A percentile compares a stretch with the other conserved stretches of the same genome.
Evolutionary conservation across 2,113 vertebrate species (phyloP).

Genomic region (Nesoenas mayeri): DNA sequence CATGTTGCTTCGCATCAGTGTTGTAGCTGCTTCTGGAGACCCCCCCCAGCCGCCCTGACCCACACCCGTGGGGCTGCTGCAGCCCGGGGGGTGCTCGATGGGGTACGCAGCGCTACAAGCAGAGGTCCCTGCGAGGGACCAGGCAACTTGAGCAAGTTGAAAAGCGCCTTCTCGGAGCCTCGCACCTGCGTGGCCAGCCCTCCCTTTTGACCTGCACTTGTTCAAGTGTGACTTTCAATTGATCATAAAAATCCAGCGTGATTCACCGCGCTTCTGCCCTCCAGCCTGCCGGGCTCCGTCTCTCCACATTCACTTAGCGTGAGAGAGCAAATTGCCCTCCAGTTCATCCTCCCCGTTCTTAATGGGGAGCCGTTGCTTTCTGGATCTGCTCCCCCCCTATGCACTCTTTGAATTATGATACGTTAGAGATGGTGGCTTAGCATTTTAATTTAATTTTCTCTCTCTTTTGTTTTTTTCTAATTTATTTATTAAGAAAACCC

Average conservation of each 20-base stretch:
- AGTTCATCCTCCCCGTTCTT: conserved; percentile 11
- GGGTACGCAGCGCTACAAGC: background rate
- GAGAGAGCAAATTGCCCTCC: conserved; percentile 44
- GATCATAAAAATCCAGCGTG: conserved; percentile 33
- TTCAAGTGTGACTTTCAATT: conserved; percentile 30
- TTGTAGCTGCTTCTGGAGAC: background rate
- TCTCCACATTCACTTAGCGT: background rate
- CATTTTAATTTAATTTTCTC: background rate
- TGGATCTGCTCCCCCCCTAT: background rate
- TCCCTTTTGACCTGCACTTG: conserved; percentile 23
- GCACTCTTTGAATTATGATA: background rate
- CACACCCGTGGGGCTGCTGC: background rate
- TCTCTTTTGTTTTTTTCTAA: background rate
- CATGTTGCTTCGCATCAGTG: rapidly evolving
- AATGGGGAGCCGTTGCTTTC: background rate
- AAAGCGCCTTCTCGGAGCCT: background rate
- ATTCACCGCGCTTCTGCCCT: background rate
- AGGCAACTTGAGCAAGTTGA: background rate
- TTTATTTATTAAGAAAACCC: background rate
- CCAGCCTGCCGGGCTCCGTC: background rate
- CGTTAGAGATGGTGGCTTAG: background rate
- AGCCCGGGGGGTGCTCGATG: background rate
- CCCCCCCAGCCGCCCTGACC: background rate
- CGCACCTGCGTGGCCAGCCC: background rate
- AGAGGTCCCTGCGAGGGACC: background rate